Evolutionary conservation across 2,797 vertebrate species (phyloP).

Genomic region (Falco rusticolus): DNA sequence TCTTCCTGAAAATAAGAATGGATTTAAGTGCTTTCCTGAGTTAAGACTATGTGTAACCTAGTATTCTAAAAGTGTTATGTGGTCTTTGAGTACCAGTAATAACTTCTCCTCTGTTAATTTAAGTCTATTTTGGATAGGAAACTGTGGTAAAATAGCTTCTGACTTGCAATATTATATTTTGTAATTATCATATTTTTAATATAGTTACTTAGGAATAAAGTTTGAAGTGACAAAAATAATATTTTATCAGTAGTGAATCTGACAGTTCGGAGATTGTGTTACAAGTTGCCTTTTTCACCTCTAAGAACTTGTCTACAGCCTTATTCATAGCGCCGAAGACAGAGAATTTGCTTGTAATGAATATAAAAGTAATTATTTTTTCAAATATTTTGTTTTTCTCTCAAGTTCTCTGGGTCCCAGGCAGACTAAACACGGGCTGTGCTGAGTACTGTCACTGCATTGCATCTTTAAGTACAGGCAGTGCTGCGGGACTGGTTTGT

Average conservation of each 20-base stretch:
- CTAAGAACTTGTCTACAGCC: not conserved
- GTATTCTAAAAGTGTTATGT: not conserved
- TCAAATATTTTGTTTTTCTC: not conserved
- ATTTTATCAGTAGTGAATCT: not conserved
- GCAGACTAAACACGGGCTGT: not conserved
- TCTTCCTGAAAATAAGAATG: not conserved
- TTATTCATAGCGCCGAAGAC: not conserved
- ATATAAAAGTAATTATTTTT: conserved; percentile 26
- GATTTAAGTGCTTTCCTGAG: not conserved
- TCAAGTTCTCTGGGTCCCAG: not conserved
- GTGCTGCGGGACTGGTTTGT: not conserved
- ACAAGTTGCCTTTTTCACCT: not conserved
- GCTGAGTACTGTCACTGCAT: not conserved
- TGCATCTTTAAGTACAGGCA: not conserved
- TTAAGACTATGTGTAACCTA: not conserved
- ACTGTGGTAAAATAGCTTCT: conserved; percentile 24
- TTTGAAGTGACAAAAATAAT: not conserved
- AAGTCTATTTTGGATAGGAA: conserved; percentile 42
- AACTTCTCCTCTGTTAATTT: not conserved
- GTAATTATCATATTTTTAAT: conserved; percentile 57
- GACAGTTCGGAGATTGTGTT: not conserved
- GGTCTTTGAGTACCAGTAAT: conserved; percentile 4
- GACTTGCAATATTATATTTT: conserved; percentile 51
- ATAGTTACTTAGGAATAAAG: conserved; percentile 26
- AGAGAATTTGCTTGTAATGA: not conserved